A percentile compares a stretch with the other conserved stretches of the same genome.
Conservation (phyloP, 2,113 vertebrate species). For the Vanacampus margaritifer region DNA sequence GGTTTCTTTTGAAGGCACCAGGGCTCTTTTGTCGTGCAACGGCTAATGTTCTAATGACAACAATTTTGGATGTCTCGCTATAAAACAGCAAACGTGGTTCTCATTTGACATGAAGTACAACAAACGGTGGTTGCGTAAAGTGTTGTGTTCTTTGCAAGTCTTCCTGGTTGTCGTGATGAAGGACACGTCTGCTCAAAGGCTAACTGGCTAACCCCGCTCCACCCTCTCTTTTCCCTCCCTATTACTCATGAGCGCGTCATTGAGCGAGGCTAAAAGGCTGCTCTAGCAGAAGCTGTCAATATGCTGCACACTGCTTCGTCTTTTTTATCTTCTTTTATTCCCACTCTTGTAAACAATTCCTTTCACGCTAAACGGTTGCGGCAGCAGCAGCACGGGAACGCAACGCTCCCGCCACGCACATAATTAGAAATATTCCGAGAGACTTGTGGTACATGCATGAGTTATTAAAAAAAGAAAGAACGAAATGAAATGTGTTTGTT, state of each 20-base stretch:
- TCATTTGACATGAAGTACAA: not conserved
- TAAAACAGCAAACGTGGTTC: not conserved
- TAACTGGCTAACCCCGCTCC: not conserved
- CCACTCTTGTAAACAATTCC: slow-evolving; percentile 4
- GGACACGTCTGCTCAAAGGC: slow-evolving; percentile 19
- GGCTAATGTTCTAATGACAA: no score
- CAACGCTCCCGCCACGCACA: not conserved
- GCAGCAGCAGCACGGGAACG: not conserved
- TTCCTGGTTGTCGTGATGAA: slow-evolving; percentile 3
- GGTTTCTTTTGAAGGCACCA: no score
- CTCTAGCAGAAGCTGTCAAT: slow-evolving; percentile 64
- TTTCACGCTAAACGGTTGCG: slow-evolving; percentile 2
- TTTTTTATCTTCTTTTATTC: slow-evolving; percentile 4
- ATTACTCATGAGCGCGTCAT: slow-evolving; percentile 63
- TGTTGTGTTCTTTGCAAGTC: not conserved
- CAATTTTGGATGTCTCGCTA: not conserved
- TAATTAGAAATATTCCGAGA: slow-evolving; percentile 1
- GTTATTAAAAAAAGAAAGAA: not conserved
- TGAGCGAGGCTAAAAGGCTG: slow-evolving; percentile 59
- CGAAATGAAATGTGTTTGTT: not conserved
- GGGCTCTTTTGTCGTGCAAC: no score
- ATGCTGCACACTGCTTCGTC: slow-evolving; percentile 41
- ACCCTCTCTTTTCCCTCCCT: slow-evolving; percentile 3
- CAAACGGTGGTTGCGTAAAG: not conserved
- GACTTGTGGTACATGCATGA: not conserved